A percentile compares a stretch with the other conserved stretches of the same genome.
phyloP scores from a whole-genome alignment of 2,797 vertebrate species.

The Euphonia xanthogaster region DNA sequence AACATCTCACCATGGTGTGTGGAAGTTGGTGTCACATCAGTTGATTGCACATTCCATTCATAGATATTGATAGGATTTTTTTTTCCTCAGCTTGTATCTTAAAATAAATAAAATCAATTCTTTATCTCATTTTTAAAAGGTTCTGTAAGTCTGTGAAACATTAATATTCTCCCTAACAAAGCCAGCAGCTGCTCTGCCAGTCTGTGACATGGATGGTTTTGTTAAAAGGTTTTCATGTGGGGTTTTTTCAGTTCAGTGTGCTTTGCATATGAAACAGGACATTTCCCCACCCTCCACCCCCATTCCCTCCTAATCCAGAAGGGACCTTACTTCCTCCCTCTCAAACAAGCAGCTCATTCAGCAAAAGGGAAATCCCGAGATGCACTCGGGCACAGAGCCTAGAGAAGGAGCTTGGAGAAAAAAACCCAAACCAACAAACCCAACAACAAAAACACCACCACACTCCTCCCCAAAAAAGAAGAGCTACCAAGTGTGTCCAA shows the following conservation, averaged over 20 bases:
- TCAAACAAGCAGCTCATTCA: constrained; percentile 85
- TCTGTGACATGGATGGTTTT: constrained; percentile 73
- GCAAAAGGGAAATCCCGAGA: constrained; percentile 83
- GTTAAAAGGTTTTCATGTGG: constrained; percentile 66
- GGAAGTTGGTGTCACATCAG: not conserved
- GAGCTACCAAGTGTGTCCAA: not conserved
- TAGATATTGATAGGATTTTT: not conserved
- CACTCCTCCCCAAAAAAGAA: not conserved
- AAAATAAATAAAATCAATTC: not conserved
- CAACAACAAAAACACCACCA: not conserved
- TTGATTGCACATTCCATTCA: not conserved
- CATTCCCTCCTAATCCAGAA: constrained; percentile 78
- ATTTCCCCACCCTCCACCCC: constrained; percentile 71
- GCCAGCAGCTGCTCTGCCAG: constrained; percentile 79
- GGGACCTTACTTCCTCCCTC: constrained; percentile 87
- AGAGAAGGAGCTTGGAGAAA: constrained; percentile 48
- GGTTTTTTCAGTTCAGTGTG: constrained; percentile 60
- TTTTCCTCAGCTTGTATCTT: not conserved
- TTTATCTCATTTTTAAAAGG: not conserved
- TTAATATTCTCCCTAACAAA: constrained; percentile 71
- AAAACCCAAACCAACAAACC: not conserved
- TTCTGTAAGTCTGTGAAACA: constrained; percentile 51
- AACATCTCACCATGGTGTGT: not conserved
- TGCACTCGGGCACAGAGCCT: constrained; percentile 68
- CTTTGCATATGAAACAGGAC: constrained; percentile 87